phyloP scores from a whole-genome alignment of 2,888 invertebrate species.

The Taphrorychus bicolor region DNA sequence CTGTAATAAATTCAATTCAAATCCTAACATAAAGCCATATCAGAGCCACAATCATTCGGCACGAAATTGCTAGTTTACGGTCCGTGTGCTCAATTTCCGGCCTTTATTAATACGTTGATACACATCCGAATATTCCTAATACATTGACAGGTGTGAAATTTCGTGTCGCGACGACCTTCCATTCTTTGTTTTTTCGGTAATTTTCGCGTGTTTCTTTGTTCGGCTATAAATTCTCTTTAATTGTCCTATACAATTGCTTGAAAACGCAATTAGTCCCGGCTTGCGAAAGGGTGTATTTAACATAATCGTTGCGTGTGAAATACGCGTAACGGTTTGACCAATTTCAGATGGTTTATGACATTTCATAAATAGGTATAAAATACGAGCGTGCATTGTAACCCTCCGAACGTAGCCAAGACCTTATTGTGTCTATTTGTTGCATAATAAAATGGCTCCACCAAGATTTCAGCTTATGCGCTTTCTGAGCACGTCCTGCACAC shows the following conservation, averaged over 20 bases:
- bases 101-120: conserved; percentile 7
- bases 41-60: conserved; percentile 4
- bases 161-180: conserved; percentile 3
- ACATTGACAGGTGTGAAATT: conserved; percentile 20
- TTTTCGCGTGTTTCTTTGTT: conserved; percentile 13
- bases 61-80: conserved; percentile 14
- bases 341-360: background rate
- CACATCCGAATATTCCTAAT: background rate
- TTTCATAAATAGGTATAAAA: no score
- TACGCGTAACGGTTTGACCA: background rate
- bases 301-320: conserved; percentile 8
- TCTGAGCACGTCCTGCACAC: conserved; percentile 25
- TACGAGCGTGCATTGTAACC: background rate
- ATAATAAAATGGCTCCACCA: conserved; percentile 15
- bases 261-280: background rate
- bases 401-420: background rate
- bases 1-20: background rate
- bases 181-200: conserved; percentile 11
- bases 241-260: conserved; percentile 8
- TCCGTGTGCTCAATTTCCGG: conserved; percentile 9
- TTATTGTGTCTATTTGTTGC: conserved; percentile 25
- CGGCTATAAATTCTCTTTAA: conserved; percentile 10
- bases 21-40: conserved; percentile 6
- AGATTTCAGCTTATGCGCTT: conserved; percentile 14
- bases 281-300: conserved; percentile 4